Evolutionary conservation across 2,113 vertebrate genomes (phyloP), one percentile per base, ranked within the genome.

Genomic region (Sorex fumeus): DNA sequence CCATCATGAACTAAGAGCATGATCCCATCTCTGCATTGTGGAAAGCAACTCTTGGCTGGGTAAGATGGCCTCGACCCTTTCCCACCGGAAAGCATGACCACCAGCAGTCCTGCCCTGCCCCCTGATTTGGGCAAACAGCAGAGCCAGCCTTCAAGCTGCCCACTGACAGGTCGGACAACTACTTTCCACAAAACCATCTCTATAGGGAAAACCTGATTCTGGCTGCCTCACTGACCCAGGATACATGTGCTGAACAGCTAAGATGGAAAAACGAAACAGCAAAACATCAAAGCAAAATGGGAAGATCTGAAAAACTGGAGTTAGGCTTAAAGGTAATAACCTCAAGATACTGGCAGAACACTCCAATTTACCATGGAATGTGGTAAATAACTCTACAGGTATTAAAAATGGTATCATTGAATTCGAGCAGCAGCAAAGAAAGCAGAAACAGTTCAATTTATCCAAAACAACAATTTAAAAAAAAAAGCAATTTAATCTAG

Each of bases 381-480:
- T 19, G 18, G 53, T 53, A 53, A 19, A 53, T 16, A 19, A 53
- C 53, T 53, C 53, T 53, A 16, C 13, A 53, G 53, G 53, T 19
- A 53, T 19, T 53, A 53, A 19, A 16, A 53, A 53, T 53, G 53
- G 13, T 53, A 12, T 53, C 13, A 19, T 53, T 19, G 1, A 53
- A 53, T 19, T 53, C 15, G 12, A 16, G 53, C 18, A 53, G 18
- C 53, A 34, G n/a, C 12, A 1, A 85, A 75, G 75, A 74, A 75
- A 45, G 43, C 60, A 36, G 67, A 53, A 86, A 47, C 25, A 71
- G 92, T 8, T 47, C 64, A 69, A 25, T n/a, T 74, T 43, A 76
- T 45, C 60, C 81, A 81, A 81, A 62, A 13, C 19, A 86, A 74
- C 16, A 76, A 72, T 34, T 66, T 43, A 50, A 79, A 79, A 88